These are phyloP conservation scores for Torymus texanus DNA, from an alignment of 2,888 invertebrate genomes.

Conservation along the genomic window DNA sequence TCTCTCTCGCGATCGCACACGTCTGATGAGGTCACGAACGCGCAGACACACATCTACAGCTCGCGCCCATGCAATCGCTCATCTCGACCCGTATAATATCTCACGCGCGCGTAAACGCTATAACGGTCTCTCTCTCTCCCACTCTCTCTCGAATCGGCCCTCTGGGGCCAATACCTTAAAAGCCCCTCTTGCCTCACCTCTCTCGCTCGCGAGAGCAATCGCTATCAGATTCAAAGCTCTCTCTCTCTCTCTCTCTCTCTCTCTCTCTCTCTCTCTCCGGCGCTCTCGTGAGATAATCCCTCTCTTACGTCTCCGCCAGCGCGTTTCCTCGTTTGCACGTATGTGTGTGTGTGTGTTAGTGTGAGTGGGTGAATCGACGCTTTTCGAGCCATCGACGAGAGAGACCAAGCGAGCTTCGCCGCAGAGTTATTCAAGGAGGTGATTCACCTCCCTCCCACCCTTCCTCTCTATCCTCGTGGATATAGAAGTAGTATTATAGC, in stretches of 20 bases:
- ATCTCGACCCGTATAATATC: slow-evolving; percentile 61
- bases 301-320: slow-evolving; percentile 66
- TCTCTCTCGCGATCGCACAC: background rate
- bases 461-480: background rate
- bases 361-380: slow-evolving; percentile 26
- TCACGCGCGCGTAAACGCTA: slow-evolving; percentile 53
- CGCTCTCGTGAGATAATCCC: slow-evolving; percentile 67
- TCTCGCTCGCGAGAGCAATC: slow-evolving; percentile 53
- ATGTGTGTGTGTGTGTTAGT: no score
- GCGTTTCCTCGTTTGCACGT: no score
- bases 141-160: slow-evolving; percentile 56
- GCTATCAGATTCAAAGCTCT: slow-evolving; percentile 67
- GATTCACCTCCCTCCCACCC: slow-evolving; percentile 16
- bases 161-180: slow-evolving; percentile 70
- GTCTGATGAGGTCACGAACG: slow-evolving; percentile 41
- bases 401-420: background rate
- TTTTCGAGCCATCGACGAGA: background rate
- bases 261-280: slow-evolving; percentile 56
- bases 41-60: background rate
- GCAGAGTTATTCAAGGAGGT: slow-evolving; percentile 26
- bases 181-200: slow-evolving; percentile 57
- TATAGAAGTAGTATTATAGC: no score
- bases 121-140: slow-evolving; percentile 47
- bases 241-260: slow-evolving; percentile 63
- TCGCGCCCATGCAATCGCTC: slow-evolving; percentile 48